phyloP scores from a whole-genome alignment of 1,140 invertebrate species.

The Laupala kohalensis region DNA sequence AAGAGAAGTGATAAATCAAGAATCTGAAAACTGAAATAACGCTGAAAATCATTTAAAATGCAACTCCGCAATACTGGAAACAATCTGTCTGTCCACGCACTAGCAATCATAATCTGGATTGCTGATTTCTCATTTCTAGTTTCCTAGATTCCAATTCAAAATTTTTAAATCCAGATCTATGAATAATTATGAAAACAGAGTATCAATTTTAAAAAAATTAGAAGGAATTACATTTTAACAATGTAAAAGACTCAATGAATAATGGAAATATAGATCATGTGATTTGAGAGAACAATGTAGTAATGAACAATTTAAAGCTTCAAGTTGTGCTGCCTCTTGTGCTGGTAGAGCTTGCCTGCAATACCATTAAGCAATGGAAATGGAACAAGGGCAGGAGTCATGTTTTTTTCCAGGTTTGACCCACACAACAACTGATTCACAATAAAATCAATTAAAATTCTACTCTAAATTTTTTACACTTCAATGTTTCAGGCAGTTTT shows the following conservation, averaged over 20 bases:
- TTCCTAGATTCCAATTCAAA: too few species aligned
- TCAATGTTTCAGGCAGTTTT: too few species aligned
- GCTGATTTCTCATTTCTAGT: too few species aligned
- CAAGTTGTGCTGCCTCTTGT: not conserved
- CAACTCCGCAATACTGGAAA: not conserved
- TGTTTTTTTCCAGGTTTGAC: not conserved
- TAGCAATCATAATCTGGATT: not conserved
- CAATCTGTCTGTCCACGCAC: not conserved
- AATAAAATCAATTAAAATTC: too few species aligned
- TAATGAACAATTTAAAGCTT: not conserved
- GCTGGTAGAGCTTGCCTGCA: not conserved
- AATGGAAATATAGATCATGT: not conserved
- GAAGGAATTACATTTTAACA: not conserved
- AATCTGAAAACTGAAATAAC: too few species aligned
- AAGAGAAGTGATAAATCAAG: too few species aligned
- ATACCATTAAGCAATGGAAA: not conserved
- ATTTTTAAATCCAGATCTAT: not conserved
- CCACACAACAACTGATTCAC: too few species aligned
- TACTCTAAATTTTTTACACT: too few species aligned
- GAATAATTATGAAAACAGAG: not conserved
- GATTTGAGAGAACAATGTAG: not conserved
- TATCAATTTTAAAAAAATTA: not conserved
- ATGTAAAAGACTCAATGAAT: not conserved
- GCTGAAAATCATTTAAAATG: too few species aligned
- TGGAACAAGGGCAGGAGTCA: not conserved